phyloP scores from a whole-genome alignment of 2,797 vertebrate species.

The Poliocrania exsul region DNA sequence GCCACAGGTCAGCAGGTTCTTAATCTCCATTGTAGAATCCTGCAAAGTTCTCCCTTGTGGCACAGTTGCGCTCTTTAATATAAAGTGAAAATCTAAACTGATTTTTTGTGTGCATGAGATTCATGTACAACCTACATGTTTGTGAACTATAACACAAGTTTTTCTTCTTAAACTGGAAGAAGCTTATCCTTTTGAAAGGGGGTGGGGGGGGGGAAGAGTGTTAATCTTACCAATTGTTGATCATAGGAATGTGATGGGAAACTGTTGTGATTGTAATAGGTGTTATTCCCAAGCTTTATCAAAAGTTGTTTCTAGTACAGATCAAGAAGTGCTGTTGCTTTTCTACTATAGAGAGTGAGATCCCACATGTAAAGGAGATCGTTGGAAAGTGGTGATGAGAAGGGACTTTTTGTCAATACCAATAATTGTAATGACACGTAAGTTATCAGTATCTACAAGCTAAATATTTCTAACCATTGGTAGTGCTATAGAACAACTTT shows the following conservation, averaged over 20 bases:
- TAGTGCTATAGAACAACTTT: background rate
- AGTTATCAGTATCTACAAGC: background rate
- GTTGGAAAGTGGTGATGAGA: background rate
- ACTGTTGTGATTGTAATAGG: background rate
- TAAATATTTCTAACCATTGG: background rate
- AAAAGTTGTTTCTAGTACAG: background rate
- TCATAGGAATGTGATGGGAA: background rate
- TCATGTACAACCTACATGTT: background rate
- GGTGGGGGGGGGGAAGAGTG: rapidly evolving
- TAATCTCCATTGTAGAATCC: background rate
- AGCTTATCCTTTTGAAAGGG: background rate
- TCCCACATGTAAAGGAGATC: background rate
- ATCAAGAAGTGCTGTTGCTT: background rate
- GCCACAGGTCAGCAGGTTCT: background rate
- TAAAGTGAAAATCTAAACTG: background rate
- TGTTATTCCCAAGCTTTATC: background rate
- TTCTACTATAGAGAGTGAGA: background rate
- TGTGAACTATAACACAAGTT: background rate
- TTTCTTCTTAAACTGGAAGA: background rate
- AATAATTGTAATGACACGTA: background rate
- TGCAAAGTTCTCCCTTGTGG: background rate
- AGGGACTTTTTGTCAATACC: background rate
- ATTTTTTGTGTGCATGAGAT: background rate
- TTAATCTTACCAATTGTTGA: background rate
- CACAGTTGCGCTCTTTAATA: background rate